Evolutionary conservation across 2,797 vertebrate species (phyloP).

Genomic region (Toxotes lorentzi): DNA sequence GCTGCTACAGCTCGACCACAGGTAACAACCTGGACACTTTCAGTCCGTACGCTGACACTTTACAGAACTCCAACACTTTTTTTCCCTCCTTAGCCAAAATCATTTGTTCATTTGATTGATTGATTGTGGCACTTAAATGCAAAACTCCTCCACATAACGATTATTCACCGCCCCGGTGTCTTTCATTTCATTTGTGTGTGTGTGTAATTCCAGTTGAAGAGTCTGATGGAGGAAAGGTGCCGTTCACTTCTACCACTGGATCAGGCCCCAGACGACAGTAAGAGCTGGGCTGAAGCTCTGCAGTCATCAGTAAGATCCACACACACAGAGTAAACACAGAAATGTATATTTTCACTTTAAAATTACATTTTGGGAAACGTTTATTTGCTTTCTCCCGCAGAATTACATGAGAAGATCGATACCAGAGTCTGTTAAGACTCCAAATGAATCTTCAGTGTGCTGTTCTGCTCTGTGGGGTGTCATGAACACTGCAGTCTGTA

Average conservation of each 20-base stretch:
- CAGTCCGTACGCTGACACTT: too few species aligned
- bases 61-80: too few species aligned
- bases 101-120: too few species aligned
- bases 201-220: constrained; percentile 19
- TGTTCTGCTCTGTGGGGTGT: not conserved
- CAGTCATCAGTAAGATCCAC: not conserved
- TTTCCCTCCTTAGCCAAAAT: too few species aligned
- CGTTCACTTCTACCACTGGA: constrained; percentile 40
- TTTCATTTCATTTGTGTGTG: not conserved
- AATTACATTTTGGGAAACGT: too few species aligned
- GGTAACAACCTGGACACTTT: constrained; percentile 30
- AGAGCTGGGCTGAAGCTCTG: not conserved
- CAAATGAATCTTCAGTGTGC: not conserved
- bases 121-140: too few species aligned
- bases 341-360: too few species aligned
- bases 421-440: too few species aligned
- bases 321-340: not conserved
- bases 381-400: too few species aligned
- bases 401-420: too few species aligned
- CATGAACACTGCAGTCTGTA: not conserved
- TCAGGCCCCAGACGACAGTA: accelerated
- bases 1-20: accelerated
- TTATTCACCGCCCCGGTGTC: not conserved
- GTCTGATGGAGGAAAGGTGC: accelerated
- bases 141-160: not conserved